Evolutionary conservation across 2,888 invertebrate species (phyloP).

Genomic region (Hypena proboscidalis): DNA sequence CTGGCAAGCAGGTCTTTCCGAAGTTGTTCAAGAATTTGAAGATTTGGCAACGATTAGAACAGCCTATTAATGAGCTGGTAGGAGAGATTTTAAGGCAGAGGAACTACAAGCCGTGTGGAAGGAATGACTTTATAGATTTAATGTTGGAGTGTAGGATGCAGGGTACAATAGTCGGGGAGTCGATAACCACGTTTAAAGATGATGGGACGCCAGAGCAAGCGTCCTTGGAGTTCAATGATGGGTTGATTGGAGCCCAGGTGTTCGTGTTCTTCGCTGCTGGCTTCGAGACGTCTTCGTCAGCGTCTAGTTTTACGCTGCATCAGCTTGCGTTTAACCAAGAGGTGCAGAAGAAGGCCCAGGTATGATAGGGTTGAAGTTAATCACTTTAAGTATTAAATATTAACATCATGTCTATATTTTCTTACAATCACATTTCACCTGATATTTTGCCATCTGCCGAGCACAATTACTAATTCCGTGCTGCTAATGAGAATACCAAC

Average conservation of each 20-base stretch:
- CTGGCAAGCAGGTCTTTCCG: slow-evolving; percentile 24
- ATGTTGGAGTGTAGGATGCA: slow-evolving; percentile 48
- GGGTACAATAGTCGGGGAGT: slow-evolving; percentile 51
- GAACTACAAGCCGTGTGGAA: slow-evolving; percentile 46
- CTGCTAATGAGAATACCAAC: too few relatives aligned
- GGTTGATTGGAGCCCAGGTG: slow-evolving; percentile 50
- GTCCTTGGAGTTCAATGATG: slow-evolving; percentile 45
- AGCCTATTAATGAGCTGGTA: slow-evolving; percentile 25
- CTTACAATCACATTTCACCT: too few relatives aligned
- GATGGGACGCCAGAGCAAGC: slow-evolving; percentile 46
- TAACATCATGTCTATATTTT: too few relatives aligned
- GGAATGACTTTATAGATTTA: slow-evolving; percentile 57
- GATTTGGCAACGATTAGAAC: slow-evolving; percentile 17
- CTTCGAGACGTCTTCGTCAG: slow-evolving; percentile 67
- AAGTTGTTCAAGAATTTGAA: slow-evolving; percentile 17
- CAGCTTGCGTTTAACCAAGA: slow-evolving; percentile 62
- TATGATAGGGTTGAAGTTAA: too few relatives aligned
- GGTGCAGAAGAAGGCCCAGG: slow-evolving; percentile 53
- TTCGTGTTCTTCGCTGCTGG: slow-evolving; percentile 64
- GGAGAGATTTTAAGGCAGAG: slow-evolving; percentile 44
- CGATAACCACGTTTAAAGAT: slow-evolving; percentile 38
- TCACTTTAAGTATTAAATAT: too few relatives aligned
- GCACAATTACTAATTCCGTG: too few relatives aligned
- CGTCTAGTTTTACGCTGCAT: slow-evolving; percentile 59
- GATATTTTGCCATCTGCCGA: too few relatives aligned